Evolutionary conservation across 2,888 invertebrate species (phyloP), one percentile per base, ranked within the genome.

Genomic region (Harpalus rufipes): DNA sequence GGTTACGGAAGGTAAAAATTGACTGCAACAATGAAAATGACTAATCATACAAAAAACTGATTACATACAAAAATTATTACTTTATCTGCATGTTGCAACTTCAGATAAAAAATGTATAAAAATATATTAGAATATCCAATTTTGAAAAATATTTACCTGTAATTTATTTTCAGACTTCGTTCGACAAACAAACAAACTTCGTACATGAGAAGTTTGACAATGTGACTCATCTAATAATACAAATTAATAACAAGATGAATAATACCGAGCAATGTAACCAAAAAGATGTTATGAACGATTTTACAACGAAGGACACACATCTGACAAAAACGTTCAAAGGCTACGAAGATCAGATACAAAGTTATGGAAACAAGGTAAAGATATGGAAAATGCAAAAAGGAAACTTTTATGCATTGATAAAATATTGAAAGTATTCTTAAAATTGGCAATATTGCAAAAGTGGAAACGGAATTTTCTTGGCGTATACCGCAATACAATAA

Each of bases 331-430:
- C 39, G 0, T 61, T 84, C n/a, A 63, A 76, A 32, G 79, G 59
- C 7, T 84, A 84, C 32, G 84, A 84, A 63, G 78, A 63, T 21
- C 78, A 84, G 65, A 80, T 85, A 7, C 39, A 79, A 44, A 85
- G 41, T 59, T 80, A 85, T 63, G 85, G 80, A 79, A 80, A 68
- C 41, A 79, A 85, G 85, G 85, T 85, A 65, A 68, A 51, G n/a
- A 51, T 51, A 51, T 51, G 44, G 8, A 8, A 51, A 51, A 12
- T 10, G 44, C 44, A 51, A 51, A 51, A 21, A 5, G 10, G 63
- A 63, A 63, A 25, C 18, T 63, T 63, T 3, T 63, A 21, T 7
- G 16, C 25, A 63, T 63, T 25, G 63, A 51, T 51, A 51, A 51
- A 51, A 51, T 51, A 51, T 51, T 10, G 44, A 51, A 51, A 51